Evolutionary conservation across 1,140 invertebrate genomes (phyloP).

Genomic region (Temnothorax curvispinosus): DNA sequence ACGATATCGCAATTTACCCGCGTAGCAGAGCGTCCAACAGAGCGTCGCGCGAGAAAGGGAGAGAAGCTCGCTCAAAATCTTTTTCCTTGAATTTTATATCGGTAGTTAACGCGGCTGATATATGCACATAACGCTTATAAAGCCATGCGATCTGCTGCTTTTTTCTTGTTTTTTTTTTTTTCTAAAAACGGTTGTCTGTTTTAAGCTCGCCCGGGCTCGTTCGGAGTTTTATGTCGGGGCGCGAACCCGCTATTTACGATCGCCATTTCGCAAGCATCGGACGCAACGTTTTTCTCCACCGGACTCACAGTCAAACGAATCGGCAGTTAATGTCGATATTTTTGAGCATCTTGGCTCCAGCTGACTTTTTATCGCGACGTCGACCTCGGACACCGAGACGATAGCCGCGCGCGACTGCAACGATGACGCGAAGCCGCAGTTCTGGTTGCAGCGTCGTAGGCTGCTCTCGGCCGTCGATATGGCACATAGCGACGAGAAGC

Average conservation of each 20-base stretch:
- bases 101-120: constrained; percentile 72
- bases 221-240: constrained; percentile 66
- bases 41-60: neutral
- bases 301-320: constrained; percentile 29
- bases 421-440: constrained; percentile 11
- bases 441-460: constrained; percentile 58
- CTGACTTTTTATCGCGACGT: constrained; percentile 11
- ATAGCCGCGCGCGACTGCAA: neutral
- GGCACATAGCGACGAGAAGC: neutral
- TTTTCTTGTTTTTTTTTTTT: constrained; percentile 55
- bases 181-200: constrained; percentile 22
- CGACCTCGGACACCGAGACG: constrained; percentile 3
- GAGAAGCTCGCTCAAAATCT: constrained; percentile 18
- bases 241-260: constrained; percentile 69
- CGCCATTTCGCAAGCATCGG: constrained; percentile 40
- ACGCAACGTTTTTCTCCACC: constrained; percentile 23
- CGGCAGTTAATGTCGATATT: constrained; percentile 41
- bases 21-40: neutral
- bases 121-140: constrained; percentile 66
- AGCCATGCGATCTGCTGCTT: constrained; percentile 31
- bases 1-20: constrained; percentile 33
- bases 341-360: neutral
- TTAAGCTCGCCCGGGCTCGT: constrained; percentile 56
- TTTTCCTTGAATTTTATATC: constrained; percentile 72
- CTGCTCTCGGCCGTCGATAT: neutral